phyloP scores from a whole-genome alignment of 2,888 invertebrate species.

The Drosophila mimetica region DNA sequence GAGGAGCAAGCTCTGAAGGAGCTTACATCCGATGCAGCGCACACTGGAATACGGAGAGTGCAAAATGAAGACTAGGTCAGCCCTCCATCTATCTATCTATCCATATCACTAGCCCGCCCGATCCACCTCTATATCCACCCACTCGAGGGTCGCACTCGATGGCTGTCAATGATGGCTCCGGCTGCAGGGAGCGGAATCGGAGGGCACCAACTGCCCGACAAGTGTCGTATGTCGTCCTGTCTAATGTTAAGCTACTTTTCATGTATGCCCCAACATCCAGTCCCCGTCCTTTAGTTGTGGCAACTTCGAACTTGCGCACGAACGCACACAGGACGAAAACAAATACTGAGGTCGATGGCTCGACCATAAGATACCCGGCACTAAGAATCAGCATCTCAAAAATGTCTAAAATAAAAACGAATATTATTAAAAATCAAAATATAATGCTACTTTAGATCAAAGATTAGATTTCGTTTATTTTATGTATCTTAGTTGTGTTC shows the following conservation, averaged over 20 bases:
- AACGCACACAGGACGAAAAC: slow-evolving; percentile 38
- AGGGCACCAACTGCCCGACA: slow-evolving; percentile 53
- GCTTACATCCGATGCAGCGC: slow-evolving; percentile 25
- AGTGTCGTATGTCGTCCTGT: slow-evolving; percentile 70
- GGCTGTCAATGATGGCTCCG: slow-evolving; percentile 58
- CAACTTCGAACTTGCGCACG: slow-evolving; percentile 50
- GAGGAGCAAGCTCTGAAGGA: slow-evolving; percentile 22
- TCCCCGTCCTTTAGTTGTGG: slow-evolving; percentile 24
- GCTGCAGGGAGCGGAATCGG: slow-evolving; percentile 29
- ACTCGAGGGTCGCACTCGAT: slow-evolving; percentile 41
- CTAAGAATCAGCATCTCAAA: too few relatives aligned
- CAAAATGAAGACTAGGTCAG: slow-evolving; percentile 38
- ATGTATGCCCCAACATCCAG: slow-evolving; percentile 54
- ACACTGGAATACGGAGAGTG: slow-evolving; percentile 12
- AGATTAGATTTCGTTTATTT: too few relatives aligned
- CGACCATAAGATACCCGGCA: neutral
- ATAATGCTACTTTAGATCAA: too few relatives aligned
- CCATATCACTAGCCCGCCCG: slow-evolving; percentile 16
- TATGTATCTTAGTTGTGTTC: too few relatives aligned
- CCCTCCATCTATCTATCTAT: slow-evolving; percentile 32
- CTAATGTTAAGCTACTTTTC: slow-evolving; percentile 77
- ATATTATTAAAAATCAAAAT: too few relatives aligned
- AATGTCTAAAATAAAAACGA: too few relatives aligned
- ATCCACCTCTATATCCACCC: slow-evolving; percentile 3
- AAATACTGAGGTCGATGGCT: neutral